Conservation (phyloP, 30 jellyfish, hydroid and myxozoan species). For the Rhopilema esculentum region DNA sequence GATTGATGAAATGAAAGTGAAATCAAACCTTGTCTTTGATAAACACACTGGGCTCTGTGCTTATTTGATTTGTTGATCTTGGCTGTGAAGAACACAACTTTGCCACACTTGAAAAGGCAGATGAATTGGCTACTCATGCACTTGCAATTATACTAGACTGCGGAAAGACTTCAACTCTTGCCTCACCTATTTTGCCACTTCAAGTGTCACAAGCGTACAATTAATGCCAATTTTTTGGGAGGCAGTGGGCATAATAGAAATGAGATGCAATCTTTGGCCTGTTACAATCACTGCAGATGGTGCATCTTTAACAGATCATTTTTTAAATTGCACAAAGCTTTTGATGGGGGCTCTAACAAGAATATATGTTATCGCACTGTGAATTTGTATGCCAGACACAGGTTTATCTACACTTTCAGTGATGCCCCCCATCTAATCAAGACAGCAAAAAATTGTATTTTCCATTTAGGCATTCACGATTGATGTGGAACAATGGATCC, state of each 20-base stretch:
- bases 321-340: constrained; percentile 22
- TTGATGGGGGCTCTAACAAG: not conserved
- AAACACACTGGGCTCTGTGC: constrained; percentile 28
- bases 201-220: constrained; percentile 12
- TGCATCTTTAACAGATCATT: constrained; percentile 54
- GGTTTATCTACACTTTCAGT: constrained; percentile 43
- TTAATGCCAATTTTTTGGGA: constrained; percentile 38
- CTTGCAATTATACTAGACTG: constrained; percentile 44
- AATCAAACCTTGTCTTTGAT: constrained; percentile 47
- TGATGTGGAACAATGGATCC: constrained; percentile 47
- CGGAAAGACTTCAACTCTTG: constrained; percentile 22
- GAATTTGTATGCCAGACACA: constrained; percentile 34
- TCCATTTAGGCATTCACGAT: constrained; percentile 34
- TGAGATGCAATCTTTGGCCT: constrained; percentile 3
- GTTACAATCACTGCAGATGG: constrained; percentile 27
- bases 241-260: constrained; percentile 50
- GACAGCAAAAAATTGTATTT: constrained; percentile 52
- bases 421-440: constrained; percentile 65
- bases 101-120: constrained; percentile 47
- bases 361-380: constrained; percentile 23
- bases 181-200: constrained; percentile 71
- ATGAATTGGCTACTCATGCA: constrained; percentile 64
- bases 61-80: constrained; percentile 47
- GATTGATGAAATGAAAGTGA: constrained; percentile 47
- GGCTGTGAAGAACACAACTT: constrained; percentile 31